phyloP scores from a whole-genome alignment of 2,797 vertebrate genomes.

The Mallotus villosus region DNA sequence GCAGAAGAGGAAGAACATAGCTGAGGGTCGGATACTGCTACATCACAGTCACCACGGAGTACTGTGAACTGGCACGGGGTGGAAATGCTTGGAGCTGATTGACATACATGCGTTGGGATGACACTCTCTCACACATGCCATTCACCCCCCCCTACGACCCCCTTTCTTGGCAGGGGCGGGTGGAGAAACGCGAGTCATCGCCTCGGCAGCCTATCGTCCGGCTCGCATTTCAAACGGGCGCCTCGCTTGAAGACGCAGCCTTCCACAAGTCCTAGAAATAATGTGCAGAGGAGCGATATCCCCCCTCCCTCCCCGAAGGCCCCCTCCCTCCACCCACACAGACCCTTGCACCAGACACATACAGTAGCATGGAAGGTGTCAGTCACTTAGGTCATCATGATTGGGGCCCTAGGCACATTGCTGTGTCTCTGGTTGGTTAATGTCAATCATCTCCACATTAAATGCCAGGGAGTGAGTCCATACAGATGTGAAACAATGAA shows the following conservation, averaged over 20 bases:
- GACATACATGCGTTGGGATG: slow-evolving; percentile 60
- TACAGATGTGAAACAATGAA: neutral
- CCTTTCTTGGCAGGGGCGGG: slow-evolving; percentile 57
- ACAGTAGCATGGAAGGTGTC: slow-evolving; percentile 18
- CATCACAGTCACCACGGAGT: slow-evolving; percentile 58
- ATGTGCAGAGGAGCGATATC: slow-evolving; percentile 72
- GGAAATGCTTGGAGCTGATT: slow-evolving; percentile 61
- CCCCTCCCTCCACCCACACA: slow-evolving; percentile 6
- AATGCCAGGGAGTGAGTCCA: neutral
- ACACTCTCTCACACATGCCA: slow-evolving; percentile 59
- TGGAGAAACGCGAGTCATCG: slow-evolving; percentile 62
- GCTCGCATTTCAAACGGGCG: slow-evolving; percentile 73
- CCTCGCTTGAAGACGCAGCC: slow-evolving; percentile 59
- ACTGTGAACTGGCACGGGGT: slow-evolving; percentile 58
- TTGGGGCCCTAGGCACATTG: neutral
- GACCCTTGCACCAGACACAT: slow-evolving; percentile 47
- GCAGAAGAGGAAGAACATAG: slow-evolving; percentile 49
- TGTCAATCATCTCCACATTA: slow-evolving; percentile 10
- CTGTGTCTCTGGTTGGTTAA: neutral
- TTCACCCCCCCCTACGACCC: slow-evolving; percentile 34
- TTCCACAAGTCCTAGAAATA: slow-evolving; percentile 75
- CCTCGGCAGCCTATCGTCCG: slow-evolving; percentile 49
- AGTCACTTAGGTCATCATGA: neutral
- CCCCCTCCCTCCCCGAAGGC: slow-evolving; percentile 30
- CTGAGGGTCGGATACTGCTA: slow-evolving; percentile 58